Evolutionary conservation across 1,140 invertebrate genomes (phyloP), one percentile per base, ranked within the genome.

Genomic region (Pectinophora gossypiella): DNA sequence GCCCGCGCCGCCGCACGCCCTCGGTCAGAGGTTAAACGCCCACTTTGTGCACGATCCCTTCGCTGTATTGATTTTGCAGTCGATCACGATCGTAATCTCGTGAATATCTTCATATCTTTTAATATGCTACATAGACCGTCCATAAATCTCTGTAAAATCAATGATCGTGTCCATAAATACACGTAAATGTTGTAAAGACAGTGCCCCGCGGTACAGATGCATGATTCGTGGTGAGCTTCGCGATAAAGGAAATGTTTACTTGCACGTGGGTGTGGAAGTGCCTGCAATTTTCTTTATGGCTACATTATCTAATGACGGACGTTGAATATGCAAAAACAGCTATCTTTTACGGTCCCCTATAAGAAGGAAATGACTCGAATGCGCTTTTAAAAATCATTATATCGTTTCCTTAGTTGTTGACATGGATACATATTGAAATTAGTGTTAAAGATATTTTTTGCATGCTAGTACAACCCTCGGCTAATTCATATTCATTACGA

Each of bases 21-120:
- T 70, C 66, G 65, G 79, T 69, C 76, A 72, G 60, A 82, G 82
- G 80, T 84, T 82, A 85, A 84, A 82, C 76, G 63, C 76, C 76
- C 76, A 85, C 75, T 84, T 81, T 82, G 71, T 65, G 70, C 78
- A 77, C 76, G 76, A 83, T 74, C 71, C 76, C 70, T 70, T 64
- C 64, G 63, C 54, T 68, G 61, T 85, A 85, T 85, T 85, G 82
- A 84, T 86, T 86, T 76, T 80, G 56, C 65, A 72, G 62, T 59
- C 64, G 68, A 71, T 74, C 72, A 68, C 68, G 68, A 75, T 68
- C 27, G 49, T 53, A 54, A 75, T 76, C 66, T 71, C 50, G 45
- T 50, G 55, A 64, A 68, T 72, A 71, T 71, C 68, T 68, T 63
- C 56, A 63, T 68, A 68, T 64, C 43, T 64, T 59, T 55, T 53